phyloP scores from a whole-genome alignment of 2,113 vertebrate genomes.

The Alethe diademata region DNA sequence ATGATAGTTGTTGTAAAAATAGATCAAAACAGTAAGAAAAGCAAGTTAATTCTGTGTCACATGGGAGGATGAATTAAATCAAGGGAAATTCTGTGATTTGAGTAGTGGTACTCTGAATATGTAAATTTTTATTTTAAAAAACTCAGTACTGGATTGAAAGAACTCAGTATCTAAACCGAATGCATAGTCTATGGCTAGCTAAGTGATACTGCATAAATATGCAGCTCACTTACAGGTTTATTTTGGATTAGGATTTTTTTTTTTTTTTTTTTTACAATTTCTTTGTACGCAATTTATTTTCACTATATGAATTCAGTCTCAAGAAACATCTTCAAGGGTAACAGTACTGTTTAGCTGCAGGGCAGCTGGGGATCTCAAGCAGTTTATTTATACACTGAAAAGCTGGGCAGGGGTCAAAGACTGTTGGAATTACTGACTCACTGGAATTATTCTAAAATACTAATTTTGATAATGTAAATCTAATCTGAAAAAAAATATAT shows the following conservation, averaged over 20 bases:
- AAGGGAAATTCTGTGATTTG: neutral
- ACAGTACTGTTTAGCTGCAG: neutral
- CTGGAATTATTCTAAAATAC: neutral
- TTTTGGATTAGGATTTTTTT: neutral
- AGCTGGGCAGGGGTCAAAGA: neutral
- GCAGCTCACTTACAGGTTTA: neutral
- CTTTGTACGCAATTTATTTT: neutral
- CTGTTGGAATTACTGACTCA: neutral
- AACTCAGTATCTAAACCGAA: neutral
- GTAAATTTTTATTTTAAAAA: neutral
- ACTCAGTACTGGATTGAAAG: neutral
- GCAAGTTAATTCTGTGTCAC: neutral
- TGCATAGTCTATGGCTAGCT: neutral
- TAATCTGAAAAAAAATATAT: neutral
- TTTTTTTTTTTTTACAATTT: neutral
- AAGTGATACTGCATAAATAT: neutral
- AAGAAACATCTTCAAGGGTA: neutral
- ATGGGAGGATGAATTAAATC: neutral
- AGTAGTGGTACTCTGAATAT: neutral
- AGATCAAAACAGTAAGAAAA: constrained; percentile 24
- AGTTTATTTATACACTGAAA: neutral
- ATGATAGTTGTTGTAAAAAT: constrained; percentile 13
- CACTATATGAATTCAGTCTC: neutral
- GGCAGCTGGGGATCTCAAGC: neutral
- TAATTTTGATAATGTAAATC: neutral